phyloP scores from a whole-genome alignment of 2,797 vertebrate genomes.

The Poeciliopsis paucimaculata region DNA sequence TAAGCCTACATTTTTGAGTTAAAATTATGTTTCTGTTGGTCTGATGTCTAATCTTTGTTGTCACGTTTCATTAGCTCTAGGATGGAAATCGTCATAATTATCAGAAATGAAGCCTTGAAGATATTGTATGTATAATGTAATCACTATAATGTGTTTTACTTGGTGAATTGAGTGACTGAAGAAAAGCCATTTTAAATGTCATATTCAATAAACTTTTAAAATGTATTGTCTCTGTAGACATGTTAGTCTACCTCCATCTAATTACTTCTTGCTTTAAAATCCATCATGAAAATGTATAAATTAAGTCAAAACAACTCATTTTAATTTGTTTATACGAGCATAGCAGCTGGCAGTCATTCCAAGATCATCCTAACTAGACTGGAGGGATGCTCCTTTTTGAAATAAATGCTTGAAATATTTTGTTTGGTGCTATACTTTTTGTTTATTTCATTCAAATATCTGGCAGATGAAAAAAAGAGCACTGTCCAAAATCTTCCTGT shows the following conservation, averaged over 20 bases:
- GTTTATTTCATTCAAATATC: not conserved
- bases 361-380: not conserved
- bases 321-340: no score
- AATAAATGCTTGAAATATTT: not conserved
- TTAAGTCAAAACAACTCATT: not conserved
- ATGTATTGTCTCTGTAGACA: not conserved
- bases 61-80: not conserved
- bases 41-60: not conserved
- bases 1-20: not conserved
- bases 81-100: not conserved
- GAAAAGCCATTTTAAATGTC: not conserved
- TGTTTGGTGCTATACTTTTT: not conserved
- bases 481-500: not conserved
- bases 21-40: no score
- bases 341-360: not conserved
- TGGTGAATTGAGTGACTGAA: not conserved
- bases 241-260: not conserved
- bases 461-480: not conserved
- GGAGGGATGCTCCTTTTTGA: not conserved
- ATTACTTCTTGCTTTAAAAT: not conserved
- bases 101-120: not conserved
- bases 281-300: not conserved
- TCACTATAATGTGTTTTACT: not conserved
- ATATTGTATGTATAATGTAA: not conserved
- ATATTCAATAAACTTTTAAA: not conserved